phyloP scores from a whole-genome alignment of 2,888 invertebrate genomes.

The Eupithecia insigniata region DNA sequence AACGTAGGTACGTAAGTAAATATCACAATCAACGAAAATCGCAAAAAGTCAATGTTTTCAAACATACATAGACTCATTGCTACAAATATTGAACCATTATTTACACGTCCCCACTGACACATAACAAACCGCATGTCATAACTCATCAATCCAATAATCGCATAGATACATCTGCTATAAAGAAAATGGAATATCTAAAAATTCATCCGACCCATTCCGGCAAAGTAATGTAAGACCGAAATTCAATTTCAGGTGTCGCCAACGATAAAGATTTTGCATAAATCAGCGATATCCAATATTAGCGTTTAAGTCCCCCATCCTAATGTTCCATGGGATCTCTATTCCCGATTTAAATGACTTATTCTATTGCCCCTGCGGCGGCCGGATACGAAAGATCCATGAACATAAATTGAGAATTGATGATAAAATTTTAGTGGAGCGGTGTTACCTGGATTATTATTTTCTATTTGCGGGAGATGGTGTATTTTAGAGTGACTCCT shows the following conservation, averaged over 20 bases:
- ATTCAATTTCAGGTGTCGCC: constrained; percentile 78
- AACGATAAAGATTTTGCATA: constrained; percentile 82
- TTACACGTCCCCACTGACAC: constrained; percentile 11
- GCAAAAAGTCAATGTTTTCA: neutral
- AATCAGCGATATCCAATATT: constrained; percentile 82
- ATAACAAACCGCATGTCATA: constrained; percentile 16
- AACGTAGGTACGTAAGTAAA: too few relatives aligned
- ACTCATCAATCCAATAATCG: constrained; percentile 32
- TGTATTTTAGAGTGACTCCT: neutral
- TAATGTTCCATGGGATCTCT: constrained; percentile 79
- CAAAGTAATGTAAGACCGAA: constrained; percentile 71
- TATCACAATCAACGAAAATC: neutral
- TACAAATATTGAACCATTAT: constrained; percentile 7
- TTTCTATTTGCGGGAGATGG: constrained; percentile 38
- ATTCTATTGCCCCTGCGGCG: constrained; percentile 77
- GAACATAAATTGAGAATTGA: constrained; percentile 78
- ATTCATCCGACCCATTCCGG: constrained; percentile 46
- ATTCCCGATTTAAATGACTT: constrained; percentile 83
- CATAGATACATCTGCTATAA: constrained; percentile 46
- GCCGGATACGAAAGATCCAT: constrained; percentile 57
- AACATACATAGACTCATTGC: neutral
- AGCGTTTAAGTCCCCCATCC: constrained; percentile 65
- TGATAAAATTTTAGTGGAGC: constrained; percentile 77
- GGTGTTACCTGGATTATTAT: constrained; percentile 63
- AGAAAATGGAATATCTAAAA: constrained; percentile 49